Percentiles rank a stretch among this genome's conserved stretches.
Conservation (phyloP, 2,888 invertebrate species). For the Lagria hirta region DNA sequence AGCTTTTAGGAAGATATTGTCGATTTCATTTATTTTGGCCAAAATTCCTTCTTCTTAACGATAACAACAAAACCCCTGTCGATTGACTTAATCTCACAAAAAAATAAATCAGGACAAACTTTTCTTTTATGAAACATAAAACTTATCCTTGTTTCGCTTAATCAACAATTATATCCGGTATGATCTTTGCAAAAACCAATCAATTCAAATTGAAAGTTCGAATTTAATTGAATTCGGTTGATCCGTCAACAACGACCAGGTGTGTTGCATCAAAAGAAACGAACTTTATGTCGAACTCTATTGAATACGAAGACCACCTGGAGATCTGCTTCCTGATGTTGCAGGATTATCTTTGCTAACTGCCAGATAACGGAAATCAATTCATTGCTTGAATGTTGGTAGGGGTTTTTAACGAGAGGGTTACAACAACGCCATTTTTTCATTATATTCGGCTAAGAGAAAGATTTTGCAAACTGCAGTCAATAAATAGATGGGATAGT, state of each 20-base stretch:
- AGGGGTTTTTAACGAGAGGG: not conserved
- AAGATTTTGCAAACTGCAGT: slow-evolving; percentile 12
- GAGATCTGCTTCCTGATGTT: slow-evolving; percentile 13
- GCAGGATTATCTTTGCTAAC: slow-evolving; percentile 12
- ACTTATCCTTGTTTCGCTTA: too few species aligned
- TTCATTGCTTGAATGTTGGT: slow-evolving; percentile 3
- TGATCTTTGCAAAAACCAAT: too few species aligned
- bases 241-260: slow-evolving; percentile 14
- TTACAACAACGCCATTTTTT: slow-evolving; percentile 3
- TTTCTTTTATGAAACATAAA: too few species aligned
- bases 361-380: slow-evolving; percentile 8
- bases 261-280: slow-evolving; percentile 11
- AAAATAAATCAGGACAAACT: too few species aligned
- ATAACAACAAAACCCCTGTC: too few species aligned
- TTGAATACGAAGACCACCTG: slow-evolving; percentile 13
- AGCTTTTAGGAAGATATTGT: too few species aligned
- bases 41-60: too few species aligned
- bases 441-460: slow-evolving; percentile 6
- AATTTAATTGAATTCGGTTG: slow-evolving; percentile 6
- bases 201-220: too few species aligned
- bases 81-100: too few species aligned
- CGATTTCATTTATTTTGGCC: too few species aligned
- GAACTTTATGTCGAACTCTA: slow-evolving; percentile 7
- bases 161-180: too few species aligned
- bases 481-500: slow-evolving; percentile 17